These are phyloP conservation scores for Leiothrix lutea DNA, from an alignment of 2,113 vertebrate genomes.

Conservation along the genomic window DNA sequence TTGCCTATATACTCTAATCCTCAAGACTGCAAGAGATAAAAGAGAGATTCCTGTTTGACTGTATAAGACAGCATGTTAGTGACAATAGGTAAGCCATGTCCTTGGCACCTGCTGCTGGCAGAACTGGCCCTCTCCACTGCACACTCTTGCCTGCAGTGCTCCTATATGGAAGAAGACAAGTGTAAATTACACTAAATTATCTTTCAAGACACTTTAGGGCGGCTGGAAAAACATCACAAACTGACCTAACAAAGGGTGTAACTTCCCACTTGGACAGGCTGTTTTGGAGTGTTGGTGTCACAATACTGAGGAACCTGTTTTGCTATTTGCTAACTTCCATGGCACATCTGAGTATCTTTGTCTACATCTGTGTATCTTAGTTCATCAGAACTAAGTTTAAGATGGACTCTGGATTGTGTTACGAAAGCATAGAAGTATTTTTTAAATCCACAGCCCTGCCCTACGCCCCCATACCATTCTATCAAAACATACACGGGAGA, in stretches of 20 bases:
- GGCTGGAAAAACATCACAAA: neutral
- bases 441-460: neutral
- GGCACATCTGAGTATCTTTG: neutral
- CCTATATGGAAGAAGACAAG: neutral
- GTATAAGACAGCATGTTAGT: neutral
- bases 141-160: neutral
- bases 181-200: neutral
- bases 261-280: neutral
- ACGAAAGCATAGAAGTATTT: neutral
- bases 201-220: neutral
- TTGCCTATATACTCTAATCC: neutral
- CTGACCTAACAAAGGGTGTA: neutral
- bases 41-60: neutral
- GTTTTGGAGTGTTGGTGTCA: neutral
- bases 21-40: neutral
- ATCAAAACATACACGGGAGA: neutral
- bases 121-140: neutral
- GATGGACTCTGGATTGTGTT: neutral
- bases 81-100: neutral
- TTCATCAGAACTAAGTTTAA: neutral
- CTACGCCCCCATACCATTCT: neutral
- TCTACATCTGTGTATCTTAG: neutral
- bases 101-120: neutral
- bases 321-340: neutral
- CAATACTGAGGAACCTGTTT: neutral